Percentiles rank a stretch among this genome's conserved stretches.
Evolutionary conservation across 2,888 invertebrate species (phyloP).

Genomic region (Deilephila porcellus): DNA sequence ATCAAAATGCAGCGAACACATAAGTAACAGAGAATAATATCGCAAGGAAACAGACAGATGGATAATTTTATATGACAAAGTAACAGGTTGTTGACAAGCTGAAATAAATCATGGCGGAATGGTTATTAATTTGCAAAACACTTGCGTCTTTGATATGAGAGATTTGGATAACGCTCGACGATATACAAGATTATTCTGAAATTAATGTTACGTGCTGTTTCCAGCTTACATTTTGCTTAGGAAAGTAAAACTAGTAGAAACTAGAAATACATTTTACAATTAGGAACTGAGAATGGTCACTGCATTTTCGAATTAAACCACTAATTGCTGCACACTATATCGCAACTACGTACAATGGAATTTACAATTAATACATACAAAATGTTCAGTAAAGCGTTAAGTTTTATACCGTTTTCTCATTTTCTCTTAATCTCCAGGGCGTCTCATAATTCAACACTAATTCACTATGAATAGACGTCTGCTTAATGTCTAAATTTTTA

Average conservation of each 20-base stretch:
- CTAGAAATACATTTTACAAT: not conserved
- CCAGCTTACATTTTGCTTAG: not conserved
- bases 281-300: not conserved
- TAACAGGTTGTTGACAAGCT: not conserved
- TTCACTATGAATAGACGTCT: not conserved
- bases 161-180: not conserved
- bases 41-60: conserved; percentile 8
- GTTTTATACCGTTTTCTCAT: not conserved
- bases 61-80: not conserved
- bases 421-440: too few relatives aligned
- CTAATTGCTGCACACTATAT: not conserved
- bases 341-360: not conserved
- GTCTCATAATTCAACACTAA: not conserved
- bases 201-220: not conserved
- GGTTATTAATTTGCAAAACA: conserved; percentile 15
- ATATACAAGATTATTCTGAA: not conserved
- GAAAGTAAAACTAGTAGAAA: not conserved
- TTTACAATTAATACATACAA: not conserved
- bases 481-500: not conserved
- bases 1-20: not conserved
- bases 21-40: conserved; percentile 2
- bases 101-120: not conserved
- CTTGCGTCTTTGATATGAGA: not conserved
- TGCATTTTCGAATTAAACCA: not conserved
- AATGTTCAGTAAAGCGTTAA: not conserved